These are phyloP conservation scores for Hyposoter dolosus DNA, from an alignment of 2,888 invertebrate genomes.

Conservation along the genomic window DNA sequence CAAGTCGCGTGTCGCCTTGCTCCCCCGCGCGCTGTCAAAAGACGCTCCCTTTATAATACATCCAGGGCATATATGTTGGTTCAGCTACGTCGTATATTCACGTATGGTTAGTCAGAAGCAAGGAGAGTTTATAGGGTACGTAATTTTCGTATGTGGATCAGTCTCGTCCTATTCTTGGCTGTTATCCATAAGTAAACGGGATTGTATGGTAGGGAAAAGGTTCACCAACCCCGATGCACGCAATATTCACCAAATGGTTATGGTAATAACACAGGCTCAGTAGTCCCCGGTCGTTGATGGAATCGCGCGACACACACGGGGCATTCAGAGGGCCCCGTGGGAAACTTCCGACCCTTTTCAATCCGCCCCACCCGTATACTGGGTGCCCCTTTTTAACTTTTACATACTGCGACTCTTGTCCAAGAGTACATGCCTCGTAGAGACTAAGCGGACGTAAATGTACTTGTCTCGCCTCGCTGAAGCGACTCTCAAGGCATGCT, in stretches of 20 bases:
- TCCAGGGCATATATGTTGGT: not conserved
- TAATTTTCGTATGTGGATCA: slow-evolving; percentile 36
- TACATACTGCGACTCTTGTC: not conserved
- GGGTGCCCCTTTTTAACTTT: slow-evolving; percentile 6
- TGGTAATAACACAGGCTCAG: slow-evolving; percentile 67
- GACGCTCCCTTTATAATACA: not conserved
- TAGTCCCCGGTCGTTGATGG: slow-evolving; percentile 65
- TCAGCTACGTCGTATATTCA: not conserved
- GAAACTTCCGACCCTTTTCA: slow-evolving; percentile 67
- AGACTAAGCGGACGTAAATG: too few species aligned
- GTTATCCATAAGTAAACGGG: slow-evolving; percentile 35
- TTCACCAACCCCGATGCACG: slow-evolving; percentile 71
- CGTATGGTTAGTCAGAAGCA: not conserved
- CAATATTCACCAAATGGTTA: slow-evolving; percentile 66
- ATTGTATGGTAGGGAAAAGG: slow-evolving; percentile 60
- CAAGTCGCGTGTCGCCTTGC: slow-evolving; percentile 61
- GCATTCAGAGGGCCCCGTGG: slow-evolving; percentile 64
- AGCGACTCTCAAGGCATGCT: not conserved
- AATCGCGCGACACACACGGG: slow-evolving; percentile 65
- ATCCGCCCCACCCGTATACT: not conserved
- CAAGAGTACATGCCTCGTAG: too few species aligned
- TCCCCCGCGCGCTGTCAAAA: slow-evolving; percentile 24
- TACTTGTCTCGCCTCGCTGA: too few species aligned
- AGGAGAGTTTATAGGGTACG: slow-evolving; percentile 44
- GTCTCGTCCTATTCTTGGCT: slow-evolving; percentile 54